Conservation (phyloP, 2,113 vertebrate species). For the Callionymus lyra region DNA sequence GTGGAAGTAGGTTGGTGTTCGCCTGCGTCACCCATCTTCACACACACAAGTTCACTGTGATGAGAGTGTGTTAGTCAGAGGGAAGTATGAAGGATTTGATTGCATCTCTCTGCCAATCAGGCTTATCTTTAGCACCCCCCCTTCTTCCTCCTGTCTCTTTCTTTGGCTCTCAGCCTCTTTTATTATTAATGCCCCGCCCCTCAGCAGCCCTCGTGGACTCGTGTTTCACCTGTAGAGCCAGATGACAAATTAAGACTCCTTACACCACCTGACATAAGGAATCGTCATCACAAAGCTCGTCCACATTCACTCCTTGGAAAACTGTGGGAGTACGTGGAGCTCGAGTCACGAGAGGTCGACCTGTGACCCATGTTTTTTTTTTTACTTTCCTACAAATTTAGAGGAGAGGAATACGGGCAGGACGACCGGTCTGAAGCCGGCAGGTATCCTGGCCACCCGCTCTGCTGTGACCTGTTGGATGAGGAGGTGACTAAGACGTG, state of each 20-base stretch:
- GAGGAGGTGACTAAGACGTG: conserved; percentile 33
- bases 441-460: conserved; percentile 8
- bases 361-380: conserved; percentile 14
- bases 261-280: conserved; percentile 38
- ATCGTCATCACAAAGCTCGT: conserved; percentile 18
- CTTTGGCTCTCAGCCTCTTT: conserved; percentile 42
- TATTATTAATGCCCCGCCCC: conserved; percentile 65
- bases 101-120: not conserved
- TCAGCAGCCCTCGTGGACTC: conserved; percentile 34
- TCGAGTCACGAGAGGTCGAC: not conserved
- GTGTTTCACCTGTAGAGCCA: conserved; percentile 57
- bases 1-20: conserved; percentile 6
- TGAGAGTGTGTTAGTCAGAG: conserved; percentile 2
- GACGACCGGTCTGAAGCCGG: conserved; percentile 19
- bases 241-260: conserved; percentile 64
- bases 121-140: conserved; percentile 4
- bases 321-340: conserved; percentile 1
- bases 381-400: conserved; percentile 20
- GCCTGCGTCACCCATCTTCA: not conserved
- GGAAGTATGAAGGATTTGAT: conserved; percentile 2
- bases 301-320: conserved; percentile 1
- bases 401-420: conserved; percentile 36
- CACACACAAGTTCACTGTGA: not conserved
- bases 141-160: conserved; percentile 14
- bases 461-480: conserved; percentile 21